A percentile compares a stretch with the other conserved stretches of the same genome.
phyloP scores from a whole-genome alignment of 1,140 invertebrate genomes.

The Anastrepha ludens region DNA sequence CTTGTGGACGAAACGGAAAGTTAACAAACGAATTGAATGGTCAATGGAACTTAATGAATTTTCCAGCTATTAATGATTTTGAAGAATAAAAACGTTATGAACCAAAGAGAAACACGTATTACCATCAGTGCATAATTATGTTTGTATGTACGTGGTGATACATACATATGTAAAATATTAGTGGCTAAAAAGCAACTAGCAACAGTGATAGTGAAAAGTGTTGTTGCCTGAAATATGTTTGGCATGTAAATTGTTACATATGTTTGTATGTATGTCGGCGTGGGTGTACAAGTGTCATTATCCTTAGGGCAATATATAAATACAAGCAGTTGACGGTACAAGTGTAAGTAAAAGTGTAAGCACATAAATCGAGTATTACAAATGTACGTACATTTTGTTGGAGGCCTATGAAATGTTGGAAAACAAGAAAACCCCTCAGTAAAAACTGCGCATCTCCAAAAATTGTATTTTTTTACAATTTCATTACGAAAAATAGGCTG shows the following conservation, averaged over 20 bases:
- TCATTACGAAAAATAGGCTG: not conserved
- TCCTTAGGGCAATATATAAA: constrained; percentile 8
- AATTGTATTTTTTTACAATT: not conserved
- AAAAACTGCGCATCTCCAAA: not conserved
- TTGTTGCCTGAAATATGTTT: constrained; percentile 25
- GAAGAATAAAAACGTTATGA: not conserved
- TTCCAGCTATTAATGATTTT: not conserved
- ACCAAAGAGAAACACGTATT: not conserved
- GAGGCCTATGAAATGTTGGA: not conserved
- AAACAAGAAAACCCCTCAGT: not conserved
- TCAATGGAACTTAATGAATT: not conserved
- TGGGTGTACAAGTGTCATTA: constrained; percentile 40
- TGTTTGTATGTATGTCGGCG: not conserved
- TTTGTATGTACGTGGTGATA: not conserved
- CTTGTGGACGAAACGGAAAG: constrained; percentile 5
- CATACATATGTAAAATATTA: not conserved
- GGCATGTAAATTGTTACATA: constrained; percentile 15
- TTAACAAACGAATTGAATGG: not conserved
- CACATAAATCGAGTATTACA: not conserved
- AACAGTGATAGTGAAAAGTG: constrained; percentile 8
- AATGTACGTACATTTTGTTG: not conserved
- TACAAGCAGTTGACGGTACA: not conserved
- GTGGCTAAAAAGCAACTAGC: not conserved
- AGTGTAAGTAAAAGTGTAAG: not conserved
- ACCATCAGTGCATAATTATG: not conserved